Base-by-base conservation (phyloP, 2,888 invertebrate species). In the Eilema griseolum region DNA sequence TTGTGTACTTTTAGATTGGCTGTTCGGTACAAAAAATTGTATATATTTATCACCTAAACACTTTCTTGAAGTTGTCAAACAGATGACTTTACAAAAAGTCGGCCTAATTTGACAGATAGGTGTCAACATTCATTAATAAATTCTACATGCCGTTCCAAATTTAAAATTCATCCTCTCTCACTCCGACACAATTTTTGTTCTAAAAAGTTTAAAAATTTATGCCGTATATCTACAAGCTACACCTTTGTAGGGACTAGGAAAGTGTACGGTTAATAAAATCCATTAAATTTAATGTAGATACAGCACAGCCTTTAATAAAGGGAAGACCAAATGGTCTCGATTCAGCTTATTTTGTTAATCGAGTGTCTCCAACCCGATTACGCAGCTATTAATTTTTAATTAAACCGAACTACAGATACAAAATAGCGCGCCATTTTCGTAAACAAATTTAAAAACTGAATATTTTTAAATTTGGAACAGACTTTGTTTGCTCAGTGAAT, bases 331-430 rank as follows among this genome's bases (percentile, higher is more conserved):
- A 67, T 70, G 33, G 69, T 72, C 63, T 72, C 69, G 70, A 66
- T 62, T 78, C 52, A 67, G 69, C 66, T 70, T 41, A 75, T 80
- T 78, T 72, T 69, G 72, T 61, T 82, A 77, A 80, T 80, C 71
- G 75, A 56, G 61, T 59, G 57, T 46, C 64, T 56, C 41, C 59
- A 46, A 66, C 37, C 67, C 66, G 69, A 75, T 82, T 71, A 61
- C 59, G 66, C 52, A 65, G 71, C 66, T 71, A 70, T 70, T 69
- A 65, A 68, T 80, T 80, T 81, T 80, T 82, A 80, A 80, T 80
- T 82, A 78, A 79, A 74, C 77, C 63, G 72, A 67, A 66, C 59
- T 41, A 70, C 66, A 23, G 23, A 24, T 14, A 31, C 14, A 31
- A 33, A 61, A 33, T 10, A 11, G 16, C 26, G 33, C 33, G 52